phyloP scores from a whole-genome alignment of 2,888 invertebrate genomes.

The Chirona hameri region DNA sequence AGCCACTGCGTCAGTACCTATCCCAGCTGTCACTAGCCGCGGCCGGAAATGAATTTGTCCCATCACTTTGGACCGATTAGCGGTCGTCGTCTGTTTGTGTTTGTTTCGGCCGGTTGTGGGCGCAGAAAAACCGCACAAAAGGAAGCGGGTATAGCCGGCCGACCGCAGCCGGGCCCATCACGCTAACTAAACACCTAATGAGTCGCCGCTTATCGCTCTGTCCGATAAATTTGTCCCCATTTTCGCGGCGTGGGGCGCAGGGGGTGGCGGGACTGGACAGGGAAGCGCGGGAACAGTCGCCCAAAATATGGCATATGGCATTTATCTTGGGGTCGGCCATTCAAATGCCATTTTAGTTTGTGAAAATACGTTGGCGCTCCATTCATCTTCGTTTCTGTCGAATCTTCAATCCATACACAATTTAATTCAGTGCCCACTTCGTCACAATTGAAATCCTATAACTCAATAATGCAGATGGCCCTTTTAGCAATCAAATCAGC shows the following conservation, averaged over 20 bases:
- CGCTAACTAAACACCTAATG: neutral
- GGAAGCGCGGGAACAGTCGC: neutral
- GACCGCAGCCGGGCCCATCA: neutral
- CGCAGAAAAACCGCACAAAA: neutral
- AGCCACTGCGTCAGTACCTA: too few relatives aligned
- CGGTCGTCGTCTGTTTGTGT: neutral
- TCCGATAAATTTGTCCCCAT: neutral
- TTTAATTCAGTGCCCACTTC: neutral
- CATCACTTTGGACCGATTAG: neutral
- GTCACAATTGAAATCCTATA: neutral
- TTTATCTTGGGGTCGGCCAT: too few relatives aligned
- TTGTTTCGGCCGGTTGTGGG: neutral
- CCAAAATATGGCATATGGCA: neutral
- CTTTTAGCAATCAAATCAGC: neutral
- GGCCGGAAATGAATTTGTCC: conserved; percentile 3
- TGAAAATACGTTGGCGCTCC: neutral
- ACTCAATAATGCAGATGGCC: neutral
- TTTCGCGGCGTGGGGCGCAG: neutral
- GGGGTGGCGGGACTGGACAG: neutral
- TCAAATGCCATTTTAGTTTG: neutral
- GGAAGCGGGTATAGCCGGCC: neutral
- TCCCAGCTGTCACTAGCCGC: too few relatives aligned
- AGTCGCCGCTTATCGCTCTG: neutral
- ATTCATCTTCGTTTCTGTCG: too few relatives aligned
- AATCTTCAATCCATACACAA: neutral